Evolutionary conservation across 2,797 vertebrate species (phyloP).

Genomic region (Sebastes alutus): DNA sequence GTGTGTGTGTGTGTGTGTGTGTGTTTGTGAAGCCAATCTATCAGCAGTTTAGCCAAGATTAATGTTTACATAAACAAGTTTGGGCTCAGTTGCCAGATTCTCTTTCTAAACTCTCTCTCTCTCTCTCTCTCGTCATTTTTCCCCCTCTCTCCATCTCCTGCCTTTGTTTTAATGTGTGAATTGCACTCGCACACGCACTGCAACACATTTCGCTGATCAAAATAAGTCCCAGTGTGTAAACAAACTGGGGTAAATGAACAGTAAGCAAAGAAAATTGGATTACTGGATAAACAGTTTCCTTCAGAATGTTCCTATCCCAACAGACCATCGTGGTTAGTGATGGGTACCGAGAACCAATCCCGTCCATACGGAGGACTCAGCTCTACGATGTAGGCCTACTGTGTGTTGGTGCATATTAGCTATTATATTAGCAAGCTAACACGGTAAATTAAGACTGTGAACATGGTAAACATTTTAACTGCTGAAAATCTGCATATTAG

Average conservation of each 20-base stretch:
- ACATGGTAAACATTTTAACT: neutral
- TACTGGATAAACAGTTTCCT: constrained; percentile 6
- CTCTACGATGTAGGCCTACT: neutral
- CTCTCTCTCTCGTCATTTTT: neutral
- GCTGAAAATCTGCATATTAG: neutral
- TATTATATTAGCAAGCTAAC: neutral
- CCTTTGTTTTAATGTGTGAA: constrained; percentile 23
- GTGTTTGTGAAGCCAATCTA: constrained; percentile 58
- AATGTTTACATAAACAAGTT: constrained; percentile 79
- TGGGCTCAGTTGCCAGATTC: constrained; percentile 44
- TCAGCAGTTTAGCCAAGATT: constrained; percentile 74
- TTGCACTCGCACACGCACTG: neutral
- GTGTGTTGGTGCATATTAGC: neutral
- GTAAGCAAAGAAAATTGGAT: constrained; percentile 1
- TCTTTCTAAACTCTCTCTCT: constrained; percentile 29
- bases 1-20: constrained; percentile 22
- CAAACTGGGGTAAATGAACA: constrained; percentile 1
- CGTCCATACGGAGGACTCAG: neutral
- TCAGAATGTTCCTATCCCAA: neutral
- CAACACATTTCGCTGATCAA: constrained; percentile 14
- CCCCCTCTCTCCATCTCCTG: neutral
- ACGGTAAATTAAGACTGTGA: neutral
- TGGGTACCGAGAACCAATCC: neutral
- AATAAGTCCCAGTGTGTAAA: constrained; percentile 5
- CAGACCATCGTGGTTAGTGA: neutral